Conservation (phyloP, 2,797 vertebrate species). For the Coracias cyanogaster region DNA sequence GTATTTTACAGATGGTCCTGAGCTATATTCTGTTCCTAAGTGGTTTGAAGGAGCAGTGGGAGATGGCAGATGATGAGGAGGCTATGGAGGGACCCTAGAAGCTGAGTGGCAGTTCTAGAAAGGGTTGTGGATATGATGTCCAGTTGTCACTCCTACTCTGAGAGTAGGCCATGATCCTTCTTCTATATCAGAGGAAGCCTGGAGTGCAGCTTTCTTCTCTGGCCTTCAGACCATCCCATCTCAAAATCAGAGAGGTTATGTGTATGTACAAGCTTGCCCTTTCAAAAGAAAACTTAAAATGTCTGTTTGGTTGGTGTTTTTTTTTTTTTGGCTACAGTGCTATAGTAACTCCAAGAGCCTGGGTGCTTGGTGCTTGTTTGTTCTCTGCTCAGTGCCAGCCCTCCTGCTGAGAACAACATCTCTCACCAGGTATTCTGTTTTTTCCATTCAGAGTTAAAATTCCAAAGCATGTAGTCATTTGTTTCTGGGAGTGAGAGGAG, state of each 20-base stretch:
- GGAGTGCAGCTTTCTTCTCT: background rate
- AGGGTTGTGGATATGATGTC: background rate
- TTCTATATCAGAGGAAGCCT: background rate
- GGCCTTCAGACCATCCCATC: background rate
- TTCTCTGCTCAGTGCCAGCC: background rate
- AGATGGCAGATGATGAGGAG: background rate
- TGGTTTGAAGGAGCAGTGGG: background rate
- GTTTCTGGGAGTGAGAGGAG: conserved; percentile 34
- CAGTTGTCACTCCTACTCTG: background rate
- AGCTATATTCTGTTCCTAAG: background rate
- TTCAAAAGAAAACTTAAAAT: background rate
- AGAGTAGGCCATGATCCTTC: background rate
- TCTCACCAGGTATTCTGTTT: background rate
- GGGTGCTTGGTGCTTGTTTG: conserved; percentile 14
- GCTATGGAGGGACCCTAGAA: background rate
- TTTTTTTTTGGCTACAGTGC: background rate
- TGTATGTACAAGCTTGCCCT: background rate
- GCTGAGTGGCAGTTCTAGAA: background rate
- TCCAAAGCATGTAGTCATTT: conserved; percentile 28
- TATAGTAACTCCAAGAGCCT: background rate
- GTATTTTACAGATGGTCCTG: background rate
- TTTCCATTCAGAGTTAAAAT: conserved; percentile 14
- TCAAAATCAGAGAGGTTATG: background rate
- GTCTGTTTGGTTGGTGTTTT: background rate
- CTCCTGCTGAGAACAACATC: background rate